Evolutionary conservation across 2,113 vertebrate genomes (phyloP).

Genomic region (Rhineura floridana): DNA sequence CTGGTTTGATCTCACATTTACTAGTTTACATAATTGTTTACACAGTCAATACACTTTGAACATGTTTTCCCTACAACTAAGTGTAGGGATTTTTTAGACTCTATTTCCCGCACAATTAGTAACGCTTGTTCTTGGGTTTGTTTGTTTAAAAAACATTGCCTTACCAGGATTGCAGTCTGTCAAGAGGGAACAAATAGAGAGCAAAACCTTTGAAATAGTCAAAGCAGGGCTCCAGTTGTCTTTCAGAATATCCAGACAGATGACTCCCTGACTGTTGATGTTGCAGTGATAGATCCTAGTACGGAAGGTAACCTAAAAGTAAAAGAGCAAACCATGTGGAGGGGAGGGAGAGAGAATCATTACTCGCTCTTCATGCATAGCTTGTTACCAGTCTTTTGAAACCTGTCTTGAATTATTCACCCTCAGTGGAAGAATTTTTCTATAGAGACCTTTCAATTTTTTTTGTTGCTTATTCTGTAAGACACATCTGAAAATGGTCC

Average conservation of each 20-base stretch:
- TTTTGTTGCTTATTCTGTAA: not conserved
- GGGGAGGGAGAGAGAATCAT: not conserved
- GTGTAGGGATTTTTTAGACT: not conserved
- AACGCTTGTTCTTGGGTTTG: not conserved
- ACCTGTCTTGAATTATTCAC: not conserved
- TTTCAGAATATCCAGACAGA: conserved; percentile 94
- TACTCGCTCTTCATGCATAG: not conserved
- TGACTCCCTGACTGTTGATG: conserved; percentile 95
- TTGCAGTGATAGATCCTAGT: conserved; percentile 95
- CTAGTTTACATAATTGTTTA: conserved; percentile 12
- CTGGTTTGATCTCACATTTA: not conserved
- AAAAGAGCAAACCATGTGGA: not conserved
- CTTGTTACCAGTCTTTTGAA: conserved; percentile 12
- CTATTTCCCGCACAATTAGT: not conserved
- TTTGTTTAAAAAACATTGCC: conserved; percentile 38
- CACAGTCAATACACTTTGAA: not conserved
- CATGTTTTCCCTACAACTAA: not conserved
- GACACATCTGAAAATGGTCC: not conserved
- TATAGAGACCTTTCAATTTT: conserved; percentile 5
- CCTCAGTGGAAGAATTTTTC: not conserved
- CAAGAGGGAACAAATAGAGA: conserved; percentile 93
- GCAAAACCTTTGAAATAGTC: conserved; percentile 94
- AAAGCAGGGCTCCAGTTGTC: conserved; percentile 94
- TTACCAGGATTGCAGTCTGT: conserved; percentile 93
- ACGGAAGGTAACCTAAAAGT: conserved; percentile 87